Base-by-base conservation (phyloP, 2,888 invertebrate species). In the Cheilosia grossa region DNA sequence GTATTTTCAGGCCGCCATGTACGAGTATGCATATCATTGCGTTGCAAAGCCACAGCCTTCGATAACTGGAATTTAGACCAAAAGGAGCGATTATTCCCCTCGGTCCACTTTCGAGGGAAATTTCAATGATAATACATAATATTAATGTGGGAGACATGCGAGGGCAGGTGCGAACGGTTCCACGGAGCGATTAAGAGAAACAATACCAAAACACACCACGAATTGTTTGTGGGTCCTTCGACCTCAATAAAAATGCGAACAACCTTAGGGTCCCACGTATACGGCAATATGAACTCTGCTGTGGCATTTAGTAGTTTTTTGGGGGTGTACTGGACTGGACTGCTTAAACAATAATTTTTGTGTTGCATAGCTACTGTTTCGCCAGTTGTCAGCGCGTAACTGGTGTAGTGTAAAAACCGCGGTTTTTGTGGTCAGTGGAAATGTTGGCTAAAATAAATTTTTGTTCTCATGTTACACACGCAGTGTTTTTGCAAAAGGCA, bases 131-230 rank as follows among this genome's bases (percentile, higher is more conserved):
- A 63, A 75, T 67, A 64, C 54, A 54, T 58, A 61, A 69, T 59
- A 54, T 54, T 49, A 42, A 67, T 56, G 82, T 82, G 82, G 82
- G 82, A 82, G 82, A 78, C 78, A 61, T 58, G 40, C 61, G 24
- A 37, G 40, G 54, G 79, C 82, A 82, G 82, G 82, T 82, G 82
- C 73, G 73, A 82, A 82, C 51, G 63, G 66, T 73, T 67, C 42
- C 78, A 72, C 51, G 77, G 30, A 30, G 21, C 53, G 40, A 49
- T 47, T 51, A 30, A 69, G 49, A 63, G 21, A 27, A 53, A n/a
- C 17, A 54, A 54, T 30, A 30, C 54, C 33, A 47, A 42, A 37
- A 67, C 66, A 13, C 37, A 69, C 66, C 59, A 19, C 42, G 44
- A 78, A 49, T 72, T 54, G 61, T 63, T 73, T 63, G 67, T 73